Evolutionary conservation across 1,140 invertebrate species (phyloP).

Genomic region (Idris sp.): DNA sequence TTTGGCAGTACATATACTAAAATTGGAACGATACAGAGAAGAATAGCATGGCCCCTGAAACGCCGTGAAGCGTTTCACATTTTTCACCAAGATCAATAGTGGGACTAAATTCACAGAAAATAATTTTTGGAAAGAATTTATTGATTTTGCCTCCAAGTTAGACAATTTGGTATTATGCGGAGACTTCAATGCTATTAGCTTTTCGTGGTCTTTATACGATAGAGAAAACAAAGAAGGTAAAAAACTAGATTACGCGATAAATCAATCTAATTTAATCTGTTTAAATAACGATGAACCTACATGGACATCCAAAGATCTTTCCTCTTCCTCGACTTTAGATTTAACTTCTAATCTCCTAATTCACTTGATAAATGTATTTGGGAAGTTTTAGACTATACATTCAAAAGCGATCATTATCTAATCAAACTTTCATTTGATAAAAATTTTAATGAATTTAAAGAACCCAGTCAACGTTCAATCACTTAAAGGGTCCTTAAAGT

Average conservation of each 20-base stretch:
- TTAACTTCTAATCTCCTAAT: neutral
- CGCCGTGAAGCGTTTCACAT: no score
- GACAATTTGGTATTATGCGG: conserved; percentile 8
- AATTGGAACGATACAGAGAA: no score
- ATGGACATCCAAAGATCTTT: conserved; percentile 16
- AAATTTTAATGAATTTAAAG: neutral
- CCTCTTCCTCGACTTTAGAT: neutral
- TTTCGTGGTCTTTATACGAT: neutral
- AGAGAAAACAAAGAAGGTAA: conserved; percentile 11
- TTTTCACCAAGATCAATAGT: no score
- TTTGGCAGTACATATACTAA: no score
- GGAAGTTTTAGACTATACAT: conserved; percentile 13
- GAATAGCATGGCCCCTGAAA: no score
- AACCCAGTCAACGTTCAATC: no score
- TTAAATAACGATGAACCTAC: conserved; percentile 17
- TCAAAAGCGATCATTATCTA: conserved; percentile 15
- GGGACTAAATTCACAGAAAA: neutral
- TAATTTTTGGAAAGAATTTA: conserved; percentile 7
- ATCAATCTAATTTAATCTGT: neutral
- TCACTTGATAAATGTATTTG: neutral
- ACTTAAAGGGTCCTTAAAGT: no score
- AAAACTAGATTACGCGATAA: neutral
- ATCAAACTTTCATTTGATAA: conserved; percentile 1
- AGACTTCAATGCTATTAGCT: conserved; percentile 7
- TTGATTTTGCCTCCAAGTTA: neutral